Evolutionary conservation across 2,797 vertebrate genomes (phyloP), one percentile per base, ranked within the genome.

Genomic region (Sebastes itinus): DNA sequence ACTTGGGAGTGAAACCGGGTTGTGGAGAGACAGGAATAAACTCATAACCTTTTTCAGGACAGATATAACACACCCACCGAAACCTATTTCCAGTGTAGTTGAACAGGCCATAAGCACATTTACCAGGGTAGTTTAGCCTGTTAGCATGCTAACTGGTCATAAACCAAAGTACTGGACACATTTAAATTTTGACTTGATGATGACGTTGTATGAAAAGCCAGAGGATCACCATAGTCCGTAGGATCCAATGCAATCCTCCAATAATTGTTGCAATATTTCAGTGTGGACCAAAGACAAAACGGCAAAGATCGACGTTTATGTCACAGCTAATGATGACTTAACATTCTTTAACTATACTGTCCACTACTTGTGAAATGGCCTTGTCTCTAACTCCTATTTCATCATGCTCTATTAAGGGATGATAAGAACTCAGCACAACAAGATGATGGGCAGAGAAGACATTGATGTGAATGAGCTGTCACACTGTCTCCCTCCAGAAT

Each of bases 401-500:
- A 38, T 63, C 11, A 28, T 10, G 11, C 5, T 70, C n/a, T 42
- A 42, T 63, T 61, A 33, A 23, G 27, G 32, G 14, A 33, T 5
- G 14, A 33, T 1, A 13, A 25, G 58, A 77, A 35, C 32, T 66
- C 49, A 20, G 11, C 2, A 8, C 9, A 64, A 32, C 6, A 25
- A 23, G 14, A 38, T n/a, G 70, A 30, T 4, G 1, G 25, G 27
- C 65, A n/a, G 54, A 9, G 76, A 38, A 38, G 46, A 64, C 56
- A 16, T 7, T 6, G 49, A 12, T 73, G 72, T 42, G 55, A 81
- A 74, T 75, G 46, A 72, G 27, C 62, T 52, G 72, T 65, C 66
- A 27, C 3, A 1, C 49, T 25, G 25, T 32, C 9, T 80, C 8
- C 38, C 61, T 9, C n/a, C 25, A 0, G 10, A 6, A 12, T 63